Evolutionary conservation across 2,888 invertebrate species (phyloP), one percentile per base, ranked within the genome.

Genomic region (Apomyelois bistriatella): DNA sequence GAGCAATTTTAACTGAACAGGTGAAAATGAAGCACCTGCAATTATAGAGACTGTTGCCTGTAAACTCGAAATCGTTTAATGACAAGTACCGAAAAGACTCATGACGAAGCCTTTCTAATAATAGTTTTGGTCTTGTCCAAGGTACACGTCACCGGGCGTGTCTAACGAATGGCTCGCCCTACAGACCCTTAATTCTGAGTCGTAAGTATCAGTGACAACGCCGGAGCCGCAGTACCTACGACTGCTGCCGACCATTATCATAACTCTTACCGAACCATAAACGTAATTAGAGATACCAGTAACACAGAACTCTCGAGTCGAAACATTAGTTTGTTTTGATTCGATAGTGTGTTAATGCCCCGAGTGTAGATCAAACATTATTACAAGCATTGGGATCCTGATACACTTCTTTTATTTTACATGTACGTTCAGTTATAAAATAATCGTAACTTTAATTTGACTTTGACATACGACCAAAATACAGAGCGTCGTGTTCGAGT

Each of bases 141-240:
- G 90, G 90, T 89, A 90, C 89, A 88, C 87, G 89, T 89, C 90
- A 89, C 74, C 89, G 81, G 87, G 87, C 88, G 86, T 88, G 86
- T 87, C 86, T 82, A 89, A 90, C 87, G 89, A 90, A 89, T 90
- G 90, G 90, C 88, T 90, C 88, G 90, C 89, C 84, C 90, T 90
- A 83, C 90, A 90, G 87, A 88, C 87, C 88, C 87, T 90, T 78
- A 89, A 88, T 89, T 83, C 89, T 72, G 87, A 90, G 86, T 85
- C 89, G 90, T 90, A 90, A 90, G 90, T 90, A 90, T 89, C 85
- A 84, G 74, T 76, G 79, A 78, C 74, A 68, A 65, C 79, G 70
- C 66, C 71, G 72, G 65, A 64, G 74, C 73, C 72, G 46, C 73
- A 72, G 72, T 76, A 78, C 79, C 85, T 72, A 74, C 84, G 78